phyloP scores from a whole-genome alignment of 2,888 invertebrate species.

The Drosophila kuntzei region DNA sequence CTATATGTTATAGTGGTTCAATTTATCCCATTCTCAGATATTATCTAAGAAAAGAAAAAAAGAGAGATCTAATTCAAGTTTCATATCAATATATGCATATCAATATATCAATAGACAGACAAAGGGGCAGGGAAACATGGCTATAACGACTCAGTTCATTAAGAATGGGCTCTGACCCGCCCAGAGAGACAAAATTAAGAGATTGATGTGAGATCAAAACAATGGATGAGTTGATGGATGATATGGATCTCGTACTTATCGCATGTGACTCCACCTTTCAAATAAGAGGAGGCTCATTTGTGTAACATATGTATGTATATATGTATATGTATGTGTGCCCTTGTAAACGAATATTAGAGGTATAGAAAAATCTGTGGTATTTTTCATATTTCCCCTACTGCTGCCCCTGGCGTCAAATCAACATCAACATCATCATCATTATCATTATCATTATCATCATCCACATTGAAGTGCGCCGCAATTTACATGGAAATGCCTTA shows the following conservation, averaged over 20 bases:
- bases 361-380: slow-evolving; percentile 19
- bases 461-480: slow-evolving; percentile 67
- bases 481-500: slow-evolving; percentile 74
- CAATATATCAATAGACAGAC: too few species aligned
- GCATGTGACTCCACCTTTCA: slow-evolving; percentile 11
- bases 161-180: neutral
- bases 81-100: too few species aligned
- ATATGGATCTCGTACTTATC: slow-evolving; percentile 13
- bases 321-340: slow-evolving; percentile 21
- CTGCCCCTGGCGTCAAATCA: slow-evolving; percentile 21
- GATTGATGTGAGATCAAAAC: slow-evolving; percentile 4
- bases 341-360: slow-evolving; percentile 36
- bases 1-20: too few species aligned
- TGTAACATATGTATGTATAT: neutral
- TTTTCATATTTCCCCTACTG: neutral
- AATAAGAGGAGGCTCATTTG: slow-evolving; percentile 4
- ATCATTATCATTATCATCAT: slow-evolving; percentile 39
- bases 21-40: too few species aligned
- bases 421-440: slow-evolving; percentile 42
- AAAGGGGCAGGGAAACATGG: too few species aligned
- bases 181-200: neutral
- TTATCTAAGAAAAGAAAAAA: too few species aligned
- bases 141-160: neutral
- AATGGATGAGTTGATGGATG: slow-evolving; percentile 10
- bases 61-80: too few species aligned